Percentiles rank a stretch among this genome's conserved stretches.
These are phyloP conservation scores for Rambutsinella grinnellia DNA, from an alignment of 2,888 invertebrate genomes.

Conservation along the genomic window DNA sequence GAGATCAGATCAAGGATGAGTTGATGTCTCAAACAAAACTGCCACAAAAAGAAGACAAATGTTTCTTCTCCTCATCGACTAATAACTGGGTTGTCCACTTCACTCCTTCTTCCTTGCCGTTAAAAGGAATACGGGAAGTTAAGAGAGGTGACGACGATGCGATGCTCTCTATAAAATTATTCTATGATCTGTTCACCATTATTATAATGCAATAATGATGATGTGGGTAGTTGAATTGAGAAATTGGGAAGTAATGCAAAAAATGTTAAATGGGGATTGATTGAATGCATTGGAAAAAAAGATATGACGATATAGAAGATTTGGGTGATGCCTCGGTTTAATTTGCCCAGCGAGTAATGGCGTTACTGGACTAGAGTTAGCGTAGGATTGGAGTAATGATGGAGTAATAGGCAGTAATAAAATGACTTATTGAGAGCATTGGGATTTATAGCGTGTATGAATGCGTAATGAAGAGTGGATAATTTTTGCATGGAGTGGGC, in stretches of 20 bases:
- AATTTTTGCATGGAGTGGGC: slow-evolving; percentile 4
- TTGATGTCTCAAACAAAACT: background rate
- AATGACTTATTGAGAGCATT: background rate
- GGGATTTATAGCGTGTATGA: background rate
- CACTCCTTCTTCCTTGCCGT: slow-evolving; percentile 36
- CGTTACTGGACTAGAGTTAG: background rate
- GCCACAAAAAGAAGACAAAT: slow-evolving; percentile 26
- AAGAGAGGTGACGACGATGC: slow-evolving; percentile 33
- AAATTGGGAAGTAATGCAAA: background rate
- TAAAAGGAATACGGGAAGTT: slow-evolving; percentile 56
- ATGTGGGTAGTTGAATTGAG: slow-evolving; percentile 3
- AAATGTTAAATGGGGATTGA: background rate
- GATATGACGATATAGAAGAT: background rate
- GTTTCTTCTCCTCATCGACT: slow-evolving; percentile 12
- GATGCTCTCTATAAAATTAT: slow-evolving; percentile 29
- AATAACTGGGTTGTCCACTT: slow-evolving; percentile 48
- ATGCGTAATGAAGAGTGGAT: background rate
- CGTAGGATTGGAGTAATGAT: background rate
- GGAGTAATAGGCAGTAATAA: background rate
- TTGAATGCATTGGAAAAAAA: background rate
- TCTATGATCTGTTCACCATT: slow-evolving; percentile 7
- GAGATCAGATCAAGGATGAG: slow-evolving; percentile 47
- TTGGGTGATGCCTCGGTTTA: background rate
- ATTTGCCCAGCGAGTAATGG: background rate
- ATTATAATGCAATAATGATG: slow-evolving; percentile 5